These are phyloP conservation scores for Cairina moschata DNA, from an alignment of 2,113 vertebrate species.

Conservation along the genomic window DNA sequence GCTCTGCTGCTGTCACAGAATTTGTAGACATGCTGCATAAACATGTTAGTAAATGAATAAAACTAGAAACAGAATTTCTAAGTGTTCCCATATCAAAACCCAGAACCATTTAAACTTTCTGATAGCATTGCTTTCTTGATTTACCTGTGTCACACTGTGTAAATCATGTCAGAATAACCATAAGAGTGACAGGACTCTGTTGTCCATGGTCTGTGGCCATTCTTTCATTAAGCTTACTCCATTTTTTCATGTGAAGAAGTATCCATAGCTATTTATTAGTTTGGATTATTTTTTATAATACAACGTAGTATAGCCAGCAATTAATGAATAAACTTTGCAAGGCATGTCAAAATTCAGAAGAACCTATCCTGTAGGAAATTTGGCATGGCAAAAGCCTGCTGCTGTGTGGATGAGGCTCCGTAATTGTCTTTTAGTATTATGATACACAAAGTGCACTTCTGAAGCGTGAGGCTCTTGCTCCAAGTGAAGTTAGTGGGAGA, in stretches of 20 bases:
- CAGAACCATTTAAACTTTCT: background rate
- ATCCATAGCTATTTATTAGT: background rate
- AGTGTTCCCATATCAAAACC: background rate
- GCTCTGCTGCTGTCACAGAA: background rate
- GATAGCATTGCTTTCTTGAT: background rate
- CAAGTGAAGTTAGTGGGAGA: background rate
- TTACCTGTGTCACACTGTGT: background rate
- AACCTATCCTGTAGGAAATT: background rate
- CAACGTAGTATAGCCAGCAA: background rate
- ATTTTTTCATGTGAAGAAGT: background rate
- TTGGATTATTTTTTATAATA: background rate
- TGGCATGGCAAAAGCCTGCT: background rate
- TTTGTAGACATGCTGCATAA: background rate
- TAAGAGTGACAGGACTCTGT: background rate
- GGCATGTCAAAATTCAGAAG: background rate
- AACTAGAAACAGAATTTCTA: background rate
- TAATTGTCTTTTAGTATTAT: background rate
- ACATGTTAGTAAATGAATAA: background rate
- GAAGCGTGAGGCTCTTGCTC: background rate
- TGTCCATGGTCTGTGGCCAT: background rate
- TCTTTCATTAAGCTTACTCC: background rate
- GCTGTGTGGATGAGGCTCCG: background rate
- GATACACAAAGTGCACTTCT: background rate
- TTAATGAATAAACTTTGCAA: background rate
- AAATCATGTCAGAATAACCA: background rate